Conservation (phyloP, 1,140 invertebrate species). For the Drosophila bocki region DNA sequence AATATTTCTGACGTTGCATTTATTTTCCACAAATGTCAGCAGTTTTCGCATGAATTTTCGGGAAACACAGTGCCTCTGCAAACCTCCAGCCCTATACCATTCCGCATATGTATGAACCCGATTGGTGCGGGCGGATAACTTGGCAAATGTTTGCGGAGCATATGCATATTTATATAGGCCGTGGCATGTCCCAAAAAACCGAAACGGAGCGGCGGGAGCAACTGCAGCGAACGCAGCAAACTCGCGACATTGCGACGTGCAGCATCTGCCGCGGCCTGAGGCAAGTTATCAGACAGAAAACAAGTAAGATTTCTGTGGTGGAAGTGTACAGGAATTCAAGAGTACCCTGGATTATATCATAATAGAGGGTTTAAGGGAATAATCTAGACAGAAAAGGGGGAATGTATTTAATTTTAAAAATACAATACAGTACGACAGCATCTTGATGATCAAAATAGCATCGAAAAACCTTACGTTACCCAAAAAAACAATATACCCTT, state of each 20-base stretch:
- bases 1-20: conserved; percentile 77
- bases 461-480: neutral
- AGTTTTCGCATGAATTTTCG: conserved; percentile 76
- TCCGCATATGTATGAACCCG: conserved; percentile 7
- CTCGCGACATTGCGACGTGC: conserved; percentile 4
- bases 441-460: rapidly evolving
- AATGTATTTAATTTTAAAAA: too few species aligned
- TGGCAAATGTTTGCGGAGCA: conserved; percentile 73
- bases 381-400: neutral
- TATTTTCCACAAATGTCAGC: conserved; percentile 76
- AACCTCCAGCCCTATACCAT: neutral
- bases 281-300: conserved; percentile 31
- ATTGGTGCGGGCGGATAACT: conserved; percentile 33
- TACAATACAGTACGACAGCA: neutral
- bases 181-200: conserved; percentile 35
- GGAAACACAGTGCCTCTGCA: neutral
- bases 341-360: neutral
- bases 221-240: conserved; percentile 7
- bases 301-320: neutral
- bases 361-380: neutral
- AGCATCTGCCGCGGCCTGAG: conserved; percentile 26
- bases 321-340: neutral
- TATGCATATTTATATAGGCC: conserved; percentile 80
- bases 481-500: neutral
- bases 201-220: neutral